Evolutionary conservation across 2,113 vertebrate genomes (phyloP), one percentile per base, ranked within the genome.

Genomic region (Mobula birostris): DNA sequence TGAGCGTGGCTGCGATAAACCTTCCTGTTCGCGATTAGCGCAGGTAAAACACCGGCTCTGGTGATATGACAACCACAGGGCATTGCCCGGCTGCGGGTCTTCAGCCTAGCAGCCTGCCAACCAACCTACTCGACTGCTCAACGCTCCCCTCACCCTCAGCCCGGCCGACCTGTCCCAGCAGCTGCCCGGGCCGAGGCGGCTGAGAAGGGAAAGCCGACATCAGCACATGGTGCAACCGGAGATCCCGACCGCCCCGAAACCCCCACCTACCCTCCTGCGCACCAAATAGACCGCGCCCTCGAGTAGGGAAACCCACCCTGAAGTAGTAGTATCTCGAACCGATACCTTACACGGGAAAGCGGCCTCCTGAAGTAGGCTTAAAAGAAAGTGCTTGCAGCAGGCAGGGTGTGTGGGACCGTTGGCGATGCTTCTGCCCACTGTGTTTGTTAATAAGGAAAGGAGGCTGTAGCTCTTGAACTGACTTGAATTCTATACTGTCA

Each of bases 191-290:
- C 82, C 40, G 40, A 15, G 24, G 66, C 32, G 24, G 15, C 7
- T 11, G 17, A 36, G 90, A 19, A 27, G 29, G 40, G 88, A n/a
- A 40, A 93, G 17, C 19, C 36, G 70, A 27, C 36, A 93, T 2
- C 68, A 74, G n/a, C 90, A 70, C 90, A 90, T 90, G 85, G 85
- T 63, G 85, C 6, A 90, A 61, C 61, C 61, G 7, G 82, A 58
- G 48, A 12, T 2, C 82, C 85, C 29, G 12, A 32, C 4, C 63
- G 83, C 5, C 27, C 61, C 61, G 29, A 24, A 14, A 7, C 29
- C 87, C 29, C 29, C 5, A 72, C 14, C 70, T 17, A 8, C 29
- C 2, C n/a, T 2, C 32, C 32, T 61, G 6, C 85, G 27, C 56
- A 27, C n/a, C 63, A 4, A 72, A 70, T 21, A 32, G 32, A 7